Conservation (phyloP, 2,797 vertebrate species). For the Falco rusticolus region DNA sequence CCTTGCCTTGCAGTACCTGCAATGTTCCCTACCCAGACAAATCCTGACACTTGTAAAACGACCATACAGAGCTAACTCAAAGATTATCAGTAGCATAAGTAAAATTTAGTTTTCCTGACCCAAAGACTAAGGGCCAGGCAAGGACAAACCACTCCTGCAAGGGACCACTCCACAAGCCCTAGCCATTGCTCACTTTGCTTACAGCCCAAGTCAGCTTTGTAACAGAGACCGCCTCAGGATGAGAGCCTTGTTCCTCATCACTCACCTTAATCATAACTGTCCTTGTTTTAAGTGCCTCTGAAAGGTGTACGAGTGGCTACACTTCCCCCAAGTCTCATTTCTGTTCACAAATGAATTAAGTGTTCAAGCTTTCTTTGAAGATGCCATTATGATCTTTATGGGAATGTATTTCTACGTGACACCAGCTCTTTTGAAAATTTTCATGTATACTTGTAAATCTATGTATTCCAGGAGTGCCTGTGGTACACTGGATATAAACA, state of each 20-base stretch:
- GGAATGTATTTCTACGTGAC: accelerated
- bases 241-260: neutral
- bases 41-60: accelerated
- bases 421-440: neutral
- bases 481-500: neutral
- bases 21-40: neutral
- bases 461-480: no score
- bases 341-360: neutral
- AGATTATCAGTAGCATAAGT: neutral
- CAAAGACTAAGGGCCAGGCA: neutral
- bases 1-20: neutral
- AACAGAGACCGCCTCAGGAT: neutral
- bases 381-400: neutral
- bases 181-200: neutral
- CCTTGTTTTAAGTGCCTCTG: neutral
- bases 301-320: accelerated
- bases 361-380: neutral
- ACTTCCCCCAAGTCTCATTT: neutral
- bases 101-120: neutral
- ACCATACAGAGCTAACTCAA: neutral
- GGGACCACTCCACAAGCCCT: neutral
- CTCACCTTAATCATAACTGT: accelerated
- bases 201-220: neutral
- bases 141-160: neutral
- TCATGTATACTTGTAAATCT: accelerated